Percentiles rank a stretch among this genome's conserved stretches.
These are phyloP conservation scores for Cercocebus atys DNA, from an alignment of 2,113 vertebrate species.

Conservation along the genomic window DNA sequence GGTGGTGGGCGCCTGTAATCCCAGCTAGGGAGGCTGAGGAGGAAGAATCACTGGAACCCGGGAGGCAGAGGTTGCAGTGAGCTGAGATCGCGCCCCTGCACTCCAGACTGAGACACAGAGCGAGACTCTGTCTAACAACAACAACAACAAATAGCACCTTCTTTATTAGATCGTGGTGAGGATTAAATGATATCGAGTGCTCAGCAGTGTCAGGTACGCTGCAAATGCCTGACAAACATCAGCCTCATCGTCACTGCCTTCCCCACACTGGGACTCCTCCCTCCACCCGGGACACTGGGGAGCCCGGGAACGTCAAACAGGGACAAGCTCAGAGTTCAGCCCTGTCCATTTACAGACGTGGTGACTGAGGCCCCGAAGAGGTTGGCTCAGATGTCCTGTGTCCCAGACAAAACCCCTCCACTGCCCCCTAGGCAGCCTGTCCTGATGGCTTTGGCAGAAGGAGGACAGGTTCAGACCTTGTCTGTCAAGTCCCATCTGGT, in stretches of 20 bases:
- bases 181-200: background rate
- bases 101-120: no score
- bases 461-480: no score
- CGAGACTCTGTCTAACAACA: no score
- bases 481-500: background rate
- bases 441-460: background rate
- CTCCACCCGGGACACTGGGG: rapidly evolving
- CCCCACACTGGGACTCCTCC: background rate
- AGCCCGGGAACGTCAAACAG: background rate
- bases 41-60: no score
- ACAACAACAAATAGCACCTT: no score
- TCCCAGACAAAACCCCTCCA: no score
- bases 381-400: background rate
- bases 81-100: no score
- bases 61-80: no score
- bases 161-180: background rate
- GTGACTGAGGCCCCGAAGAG: background rate
- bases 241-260: background rate
- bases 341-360: background rate
- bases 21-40: no score
- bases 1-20: no score
- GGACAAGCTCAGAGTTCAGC: background rate
- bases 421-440: rapidly evolving
- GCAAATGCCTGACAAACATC: background rate
- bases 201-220: background rate